Percentiles rank a stretch among this genome's conserved stretches.
phyloP scores from a whole-genome alignment of 1,140 invertebrate species.

The Idris sp. region DNA sequence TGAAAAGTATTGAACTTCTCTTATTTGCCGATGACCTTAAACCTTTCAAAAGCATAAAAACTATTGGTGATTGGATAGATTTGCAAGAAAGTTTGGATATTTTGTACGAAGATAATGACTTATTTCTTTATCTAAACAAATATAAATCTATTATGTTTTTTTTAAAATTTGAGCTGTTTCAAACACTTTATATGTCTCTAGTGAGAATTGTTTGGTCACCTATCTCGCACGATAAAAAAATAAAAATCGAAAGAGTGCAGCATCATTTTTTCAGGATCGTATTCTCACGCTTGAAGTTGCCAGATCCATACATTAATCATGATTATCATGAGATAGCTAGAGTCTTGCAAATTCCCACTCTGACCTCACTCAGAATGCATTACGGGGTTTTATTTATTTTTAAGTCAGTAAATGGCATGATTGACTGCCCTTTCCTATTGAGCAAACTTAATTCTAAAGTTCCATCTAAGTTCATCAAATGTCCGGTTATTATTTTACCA shows the following conservation, averaged over 20 bases:
- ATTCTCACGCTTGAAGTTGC: not conserved
- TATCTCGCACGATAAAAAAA: not conserved
- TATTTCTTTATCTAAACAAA: too few relatives aligned
- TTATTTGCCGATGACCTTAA: too few relatives aligned
- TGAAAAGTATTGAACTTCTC: too few relatives aligned
- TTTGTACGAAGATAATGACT: too few relatives aligned
- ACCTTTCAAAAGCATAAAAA: too few relatives aligned
- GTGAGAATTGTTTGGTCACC: constrained; percentile 7
- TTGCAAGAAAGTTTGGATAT: too few relatives aligned
- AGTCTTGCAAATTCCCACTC: not conserved
- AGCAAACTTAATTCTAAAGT: constrained; percentile 7
- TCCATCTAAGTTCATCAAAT: too few relatives aligned
- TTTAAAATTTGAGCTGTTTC: not conserved
- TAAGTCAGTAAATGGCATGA: not conserved
- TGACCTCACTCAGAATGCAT: not conserved
- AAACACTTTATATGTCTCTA: constrained; percentile 5
- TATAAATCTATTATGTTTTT: too few relatives aligned
- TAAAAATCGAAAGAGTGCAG: constrained; percentile 3
- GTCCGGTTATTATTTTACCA: too few relatives aligned
- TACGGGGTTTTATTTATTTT: not conserved
- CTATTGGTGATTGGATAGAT: too few relatives aligned
- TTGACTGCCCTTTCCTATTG: constrained; percentile 9
- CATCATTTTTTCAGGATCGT: constrained; percentile 21
- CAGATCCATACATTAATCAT: too few relatives aligned
- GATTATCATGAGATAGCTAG: not conserved